Evolutionary conservation across 2,888 invertebrate genomes (phyloP), one percentile per base, ranked within the genome.

Genomic region (Eucera pruinosa): DNA sequence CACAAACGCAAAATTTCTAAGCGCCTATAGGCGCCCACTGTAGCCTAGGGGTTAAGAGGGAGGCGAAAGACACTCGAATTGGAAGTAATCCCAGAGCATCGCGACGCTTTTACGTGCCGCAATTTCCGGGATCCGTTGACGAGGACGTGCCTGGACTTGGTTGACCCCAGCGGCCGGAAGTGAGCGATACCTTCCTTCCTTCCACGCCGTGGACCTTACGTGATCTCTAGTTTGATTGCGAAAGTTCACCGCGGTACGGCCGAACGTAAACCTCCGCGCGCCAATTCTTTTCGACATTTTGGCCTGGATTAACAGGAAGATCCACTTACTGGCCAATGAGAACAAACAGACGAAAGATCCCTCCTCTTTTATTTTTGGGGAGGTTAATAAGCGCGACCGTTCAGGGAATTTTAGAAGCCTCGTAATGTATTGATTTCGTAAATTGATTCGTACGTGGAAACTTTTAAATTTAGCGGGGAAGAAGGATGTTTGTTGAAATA

Each of bases 81-180:
- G 65, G 62, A 48, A 65, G 70, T 74, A 75, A 80, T 61, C 75
- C 70, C 30, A 36, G 18, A 25, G 50, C 67, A 65, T 73, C 74
- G 66, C 66, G 74, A 69, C 52, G 69, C 67, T 66, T 71, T 70
- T 80, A 80, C 81, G 81, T 81, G 81, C 81, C 67, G 81, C 81
- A 81, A 81, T 81, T 80, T 81, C 77, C 69, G 60, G 62, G 66
- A 73, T 73, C 43, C 81, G 71, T 80, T 80, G 74, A 80, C 74
- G 73, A 64, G 64, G 25, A 77, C 81, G 81, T 81, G 81, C 76
- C 30, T 15, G 67, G 80, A 73, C 76, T 76, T 30, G 47, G 33
- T 27, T 39, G n/a, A 15, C 45, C 33, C 27, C 20, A 4, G 23
- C 47, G 68, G 25, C 80, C 80, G 75, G 75, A 80, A 75, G 80